Conservation (phyloP, 1,140 invertebrate genomes). For the Brachionus koreanus region DNA sequence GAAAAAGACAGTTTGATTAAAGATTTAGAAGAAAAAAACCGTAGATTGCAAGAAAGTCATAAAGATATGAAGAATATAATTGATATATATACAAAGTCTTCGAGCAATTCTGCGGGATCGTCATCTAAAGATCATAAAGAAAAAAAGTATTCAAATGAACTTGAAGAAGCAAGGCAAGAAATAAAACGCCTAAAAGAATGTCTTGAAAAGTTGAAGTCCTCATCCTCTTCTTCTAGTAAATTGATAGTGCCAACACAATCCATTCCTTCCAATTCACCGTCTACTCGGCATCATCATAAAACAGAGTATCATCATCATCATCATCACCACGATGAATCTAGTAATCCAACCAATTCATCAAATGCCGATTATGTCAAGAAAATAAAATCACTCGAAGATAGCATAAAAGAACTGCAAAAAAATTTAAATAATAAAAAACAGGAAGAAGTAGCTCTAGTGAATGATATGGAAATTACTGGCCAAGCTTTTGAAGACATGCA, state of each 20-base stretch:
- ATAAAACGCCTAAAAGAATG: conserved; percentile 39
- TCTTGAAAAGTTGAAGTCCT: conserved; percentile 19
- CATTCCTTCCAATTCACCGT: conserved; percentile 18
- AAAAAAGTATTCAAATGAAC: conserved; percentile 21
- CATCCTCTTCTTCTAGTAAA: conserved; percentile 4
- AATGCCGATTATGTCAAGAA: neutral
- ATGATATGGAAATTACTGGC: conserved; percentile 98
- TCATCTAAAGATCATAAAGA: conserved; percentile 8
- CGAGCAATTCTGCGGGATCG: neutral
- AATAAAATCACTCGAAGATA: conserved; percentile 40
- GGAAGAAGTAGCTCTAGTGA: conserved; percentile 93
- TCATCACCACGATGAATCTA: neutral
- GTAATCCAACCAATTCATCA: neutral
- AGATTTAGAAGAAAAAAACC: conserved; percentile 27
- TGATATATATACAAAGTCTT: conserved; percentile 25
- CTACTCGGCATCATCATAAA: conserved; percentile 16
- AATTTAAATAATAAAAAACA: conserved; percentile 52
- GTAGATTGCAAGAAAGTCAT: conserved; percentile 12
- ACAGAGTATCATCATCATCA: neutral
- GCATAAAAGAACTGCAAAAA: conserved; percentile 52
- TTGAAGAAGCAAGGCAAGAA: conserved; percentile 20
- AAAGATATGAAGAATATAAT: conserved; percentile 40
- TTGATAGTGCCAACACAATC: neutral
- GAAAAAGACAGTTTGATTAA: conserved; percentile 5
- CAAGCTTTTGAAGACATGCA: conserved; percentile 99